Evolutionary conservation across 2,113 vertebrate genomes (phyloP).

Genomic region (Bothrops jararaca): DNA sequence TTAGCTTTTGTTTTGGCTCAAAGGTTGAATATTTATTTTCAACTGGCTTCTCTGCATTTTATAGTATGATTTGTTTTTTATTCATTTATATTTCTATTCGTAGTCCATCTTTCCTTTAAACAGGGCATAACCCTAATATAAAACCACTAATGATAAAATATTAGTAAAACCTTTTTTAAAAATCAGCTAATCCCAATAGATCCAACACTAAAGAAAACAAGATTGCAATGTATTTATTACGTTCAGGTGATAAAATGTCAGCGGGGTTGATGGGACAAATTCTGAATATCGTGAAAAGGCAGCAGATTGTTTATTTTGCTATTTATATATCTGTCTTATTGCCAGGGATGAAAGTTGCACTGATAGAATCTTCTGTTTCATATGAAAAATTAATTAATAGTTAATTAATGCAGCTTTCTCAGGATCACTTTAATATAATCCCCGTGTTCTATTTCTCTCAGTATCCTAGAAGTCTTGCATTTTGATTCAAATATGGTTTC

Average conservation of each 20-base stretch:
- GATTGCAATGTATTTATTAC: not conserved
- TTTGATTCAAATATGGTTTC: not conserved
- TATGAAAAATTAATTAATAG: not conserved
- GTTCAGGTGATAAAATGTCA: not conserved
- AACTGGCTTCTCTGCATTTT: not conserved
- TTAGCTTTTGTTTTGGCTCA: not conserved
- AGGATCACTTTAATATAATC: not conserved
- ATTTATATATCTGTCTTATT: not conserved
- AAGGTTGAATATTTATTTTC: not conserved
- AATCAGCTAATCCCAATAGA: not conserved
- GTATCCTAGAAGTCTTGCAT: not conserved
- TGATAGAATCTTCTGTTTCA: not conserved
- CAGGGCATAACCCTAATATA: not conserved
- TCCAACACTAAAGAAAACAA: not conserved
- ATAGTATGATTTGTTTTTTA: not conserved
- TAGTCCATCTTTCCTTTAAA: not conserved
- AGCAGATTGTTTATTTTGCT: not conserved
- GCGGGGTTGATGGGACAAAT: not conserved
- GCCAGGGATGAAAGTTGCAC: not conserved
- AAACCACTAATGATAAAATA: not conserved
- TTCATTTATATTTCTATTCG: not conserved
- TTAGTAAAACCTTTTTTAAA: not conserved
- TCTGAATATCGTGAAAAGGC: not conserved
- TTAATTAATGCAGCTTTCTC: not conserved
- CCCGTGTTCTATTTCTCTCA: not conserved